phyloP scores from a whole-genome alignment of 2,888 invertebrate species.

The Drosophila siamana region DNA sequence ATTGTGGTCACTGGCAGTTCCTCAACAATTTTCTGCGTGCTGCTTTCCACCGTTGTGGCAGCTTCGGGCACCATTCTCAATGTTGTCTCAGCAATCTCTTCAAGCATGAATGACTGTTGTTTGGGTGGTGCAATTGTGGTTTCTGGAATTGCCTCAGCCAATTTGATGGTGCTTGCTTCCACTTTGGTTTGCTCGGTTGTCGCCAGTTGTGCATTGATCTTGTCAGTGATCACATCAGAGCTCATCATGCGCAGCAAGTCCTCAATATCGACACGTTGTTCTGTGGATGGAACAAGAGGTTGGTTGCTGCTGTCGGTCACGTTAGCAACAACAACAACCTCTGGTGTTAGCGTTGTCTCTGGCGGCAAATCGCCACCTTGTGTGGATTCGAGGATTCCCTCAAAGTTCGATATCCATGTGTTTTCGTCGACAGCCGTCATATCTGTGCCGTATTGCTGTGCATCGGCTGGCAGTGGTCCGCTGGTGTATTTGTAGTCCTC shows the following conservation, averaged over 20 bases:
- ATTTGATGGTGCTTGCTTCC: constrained; percentile 1
- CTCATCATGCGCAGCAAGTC: constrained; percentile 17
- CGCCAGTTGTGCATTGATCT: neutral
- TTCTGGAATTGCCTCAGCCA: constrained; percentile 1
- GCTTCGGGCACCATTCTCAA: neutral
- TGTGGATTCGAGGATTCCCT: constrained; percentile 16
- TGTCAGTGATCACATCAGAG: constrained; percentile 8
- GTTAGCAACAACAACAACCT: neutral
- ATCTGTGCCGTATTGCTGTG: neutral
- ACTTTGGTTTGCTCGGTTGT: neutral
- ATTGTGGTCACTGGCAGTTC: constrained; percentile 6
- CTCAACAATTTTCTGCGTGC: neutral
- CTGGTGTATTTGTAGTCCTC: constrained; percentile 10
- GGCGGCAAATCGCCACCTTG: neutral
- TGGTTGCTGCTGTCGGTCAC: neutral
- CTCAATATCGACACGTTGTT: constrained; percentile 4
- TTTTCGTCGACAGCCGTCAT: neutral
- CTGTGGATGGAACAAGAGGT: neutral
- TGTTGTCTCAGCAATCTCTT: constrained; percentile 6
- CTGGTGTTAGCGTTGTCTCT: constrained; percentile 6
- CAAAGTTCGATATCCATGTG: constrained; percentile 13
- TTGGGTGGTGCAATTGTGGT: constrained; percentile 13
- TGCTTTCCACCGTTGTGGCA: no score
- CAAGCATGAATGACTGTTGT: neutral
- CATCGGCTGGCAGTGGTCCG: neutral